Base-by-base conservation (phyloP, 1,140 invertebrate genomes). In the Saccostrea cuccullata region DNA sequence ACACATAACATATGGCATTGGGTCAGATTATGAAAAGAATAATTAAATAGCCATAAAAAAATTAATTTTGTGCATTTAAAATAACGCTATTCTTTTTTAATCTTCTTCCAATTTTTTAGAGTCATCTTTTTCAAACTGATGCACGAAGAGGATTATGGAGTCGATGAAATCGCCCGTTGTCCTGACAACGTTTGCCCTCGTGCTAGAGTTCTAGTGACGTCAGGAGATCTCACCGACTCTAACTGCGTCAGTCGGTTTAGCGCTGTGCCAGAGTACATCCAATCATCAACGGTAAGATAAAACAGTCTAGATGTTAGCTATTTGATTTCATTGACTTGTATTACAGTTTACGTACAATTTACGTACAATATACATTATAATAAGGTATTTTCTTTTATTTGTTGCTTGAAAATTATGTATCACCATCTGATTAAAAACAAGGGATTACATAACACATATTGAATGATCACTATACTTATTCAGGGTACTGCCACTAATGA, bases 81-180 rank as follows among this genome's bases (percentile, higher is more conserved):
- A 5, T 47, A 9, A 47, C 6, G 9, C 47, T 47, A 6, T 47
- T 47, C 47, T 47, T 47, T 47, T 47, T 47, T 47, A 3, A 47
- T 9, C 1, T 47, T 0, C 9, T 47, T 47, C 6, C 40, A 47
- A 5, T 60, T 60, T 0, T 20, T 64, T 64, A 77, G 70, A 11
- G 70, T 77, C 26, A 36, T 77, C 23, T 77, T 77, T 77, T 77
- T 77, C 26, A 77, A 77, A 17, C 8, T 77, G 70, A 77, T 36
- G 15, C 70, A 77, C 70, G 70, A 77, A 13, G 9, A 40, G 30
- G 70, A 77, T 2, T 77, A 77, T 26, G 13, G 15, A 36, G 11
- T 26, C 26, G 70, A 36, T 15, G 70, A 77, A 40, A 26, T 30
- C 13, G 15, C 23, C 26, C 70, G 13, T 30, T 77, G 70, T 77